Percentiles rank a stretch among this genome's conserved stretches.
Evolutionary conservation across 2,888 invertebrate species (phyloP).

Genomic region (Morpho achilles): DNA sequence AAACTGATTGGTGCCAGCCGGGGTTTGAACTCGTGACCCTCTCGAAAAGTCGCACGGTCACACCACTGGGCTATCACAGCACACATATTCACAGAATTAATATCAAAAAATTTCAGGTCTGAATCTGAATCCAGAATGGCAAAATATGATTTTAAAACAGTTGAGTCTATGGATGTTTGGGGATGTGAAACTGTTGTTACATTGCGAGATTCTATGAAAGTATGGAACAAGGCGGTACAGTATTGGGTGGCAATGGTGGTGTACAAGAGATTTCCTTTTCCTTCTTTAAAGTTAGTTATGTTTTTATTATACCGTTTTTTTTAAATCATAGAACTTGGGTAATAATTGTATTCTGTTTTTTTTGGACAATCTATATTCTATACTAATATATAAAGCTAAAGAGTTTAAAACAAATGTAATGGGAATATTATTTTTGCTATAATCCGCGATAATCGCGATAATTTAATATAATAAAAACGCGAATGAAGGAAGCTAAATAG

Average conservation of each 20-base stretch:
- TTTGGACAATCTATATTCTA: neutral
- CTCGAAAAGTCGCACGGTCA: too few relatives aligned
- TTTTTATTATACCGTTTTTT: neutral
- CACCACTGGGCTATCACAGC: too few relatives aligned
- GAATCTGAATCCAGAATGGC: slow-evolving; percentile 68
- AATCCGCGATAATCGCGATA: too few relatives aligned
- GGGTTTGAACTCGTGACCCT: too few relatives aligned
- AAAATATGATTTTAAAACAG: slow-evolving; percentile 87
- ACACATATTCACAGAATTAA: too few relatives aligned
- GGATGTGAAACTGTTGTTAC: slow-evolving; percentile 90
- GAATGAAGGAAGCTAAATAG: too few relatives aligned
- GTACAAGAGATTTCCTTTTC: slow-evolving; percentile 89
- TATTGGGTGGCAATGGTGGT: slow-evolving; percentile 97
- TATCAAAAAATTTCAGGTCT: slow-evolving; percentile 40
- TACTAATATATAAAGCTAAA: too few relatives aligned
- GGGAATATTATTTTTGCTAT: too few relatives aligned
- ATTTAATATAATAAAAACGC: too few relatives aligned
- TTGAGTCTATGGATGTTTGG: slow-evolving; percentile 90
- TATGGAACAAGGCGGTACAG: slow-evolving; percentile 98
- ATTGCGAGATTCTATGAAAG: slow-evolving; percentile 92
- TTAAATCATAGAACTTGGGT: neutral
- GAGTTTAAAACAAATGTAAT: neutral
- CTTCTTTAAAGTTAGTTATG: slow-evolving; percentile 62
- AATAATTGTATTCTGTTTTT: neutral
- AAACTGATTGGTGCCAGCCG: too few relatives aligned